These are phyloP conservation scores for Mustelus asterias DNA, from an alignment of 2,113 vertebrate genomes.

Conservation along the genomic window DNA sequence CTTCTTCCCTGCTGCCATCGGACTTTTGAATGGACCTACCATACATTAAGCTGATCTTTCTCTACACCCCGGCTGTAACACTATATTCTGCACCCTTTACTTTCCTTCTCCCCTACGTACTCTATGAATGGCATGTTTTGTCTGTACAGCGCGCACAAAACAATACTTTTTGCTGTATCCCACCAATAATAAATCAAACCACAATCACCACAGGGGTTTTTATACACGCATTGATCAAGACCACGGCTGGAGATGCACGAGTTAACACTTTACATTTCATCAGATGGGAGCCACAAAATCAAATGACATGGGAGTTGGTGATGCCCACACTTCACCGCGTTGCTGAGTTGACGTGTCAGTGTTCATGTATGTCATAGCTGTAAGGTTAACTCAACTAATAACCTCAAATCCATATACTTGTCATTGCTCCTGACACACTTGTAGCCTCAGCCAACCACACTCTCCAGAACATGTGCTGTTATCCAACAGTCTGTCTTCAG, in stretches of 20 bases:
- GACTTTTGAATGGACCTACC: too few species aligned
- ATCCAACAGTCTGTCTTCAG: background rate
- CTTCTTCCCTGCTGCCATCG: too few species aligned
- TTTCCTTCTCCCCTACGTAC: too few species aligned
- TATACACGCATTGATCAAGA: background rate
- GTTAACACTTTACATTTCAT: background rate
- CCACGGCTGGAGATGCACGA: background rate
- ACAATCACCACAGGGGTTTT: background rate
- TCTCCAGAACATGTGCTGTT: background rate
- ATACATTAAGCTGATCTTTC: too few species aligned
- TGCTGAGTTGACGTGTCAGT: conserved; percentile 7
- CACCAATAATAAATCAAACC: too few species aligned
- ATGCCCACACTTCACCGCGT: background rate
- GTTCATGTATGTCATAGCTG: background rate
- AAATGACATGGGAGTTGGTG: background rate
- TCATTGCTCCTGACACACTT: background rate
- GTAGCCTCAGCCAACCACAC: background rate
- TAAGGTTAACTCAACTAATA: background rate
- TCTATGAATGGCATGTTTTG: too few species aligned
- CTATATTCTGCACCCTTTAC: too few species aligned
- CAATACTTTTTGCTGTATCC: too few species aligned
- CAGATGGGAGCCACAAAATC: background rate
- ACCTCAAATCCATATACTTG: background rate
- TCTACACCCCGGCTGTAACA: too few species aligned
- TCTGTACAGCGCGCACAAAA: too few species aligned